phyloP scores from a whole-genome alignment of 2,113 vertebrate species.

The Antennarius striatus region DNA sequence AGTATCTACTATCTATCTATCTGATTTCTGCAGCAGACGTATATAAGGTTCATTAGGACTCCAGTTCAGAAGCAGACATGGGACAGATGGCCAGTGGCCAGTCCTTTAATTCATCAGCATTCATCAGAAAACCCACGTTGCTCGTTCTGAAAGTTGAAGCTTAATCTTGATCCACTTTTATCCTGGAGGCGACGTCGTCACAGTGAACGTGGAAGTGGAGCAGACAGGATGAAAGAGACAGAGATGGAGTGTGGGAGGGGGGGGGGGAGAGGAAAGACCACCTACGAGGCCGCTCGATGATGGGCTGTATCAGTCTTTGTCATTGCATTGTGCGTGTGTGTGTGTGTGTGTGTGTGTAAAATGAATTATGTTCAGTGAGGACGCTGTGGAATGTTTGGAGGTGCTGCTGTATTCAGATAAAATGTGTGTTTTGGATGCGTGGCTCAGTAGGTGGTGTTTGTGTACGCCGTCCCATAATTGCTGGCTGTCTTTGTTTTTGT shows the following conservation, averaged over 20 bases:
- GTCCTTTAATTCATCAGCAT: conserved; percentile 39
- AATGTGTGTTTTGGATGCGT: conserved; percentile 66
- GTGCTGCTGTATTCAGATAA: conserved; percentile 66
- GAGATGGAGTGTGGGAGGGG: conserved; percentile 45
- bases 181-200: conserved; percentile 54
- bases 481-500: conserved; percentile 64
- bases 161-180: conserved; percentile 53
- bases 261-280: conserved; percentile 51
- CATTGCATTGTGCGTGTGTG: conserved; percentile 20
- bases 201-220: conserved; percentile 48
- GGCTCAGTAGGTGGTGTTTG: conserved; percentile 68
- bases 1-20: no score
- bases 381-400: conserved; percentile 57
- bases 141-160: conserved; percentile 43
- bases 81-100: conserved; percentile 49
- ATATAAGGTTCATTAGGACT: background rate
- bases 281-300: conserved; percentile 63
- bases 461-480: conserved; percentile 65
- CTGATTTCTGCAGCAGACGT: no score
- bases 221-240: conserved; percentile 53
- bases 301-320: conserved; percentile 60
- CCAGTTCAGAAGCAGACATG: conserved; percentile 12
- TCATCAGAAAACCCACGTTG: conserved; percentile 34
- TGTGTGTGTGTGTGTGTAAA: conserved; percentile 19
- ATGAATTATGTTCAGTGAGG: conserved; percentile 45